Percentiles rank a stretch among this genome's conserved stretches.
phyloP scores from a whole-genome alignment of 2,113 vertebrate genomes.

The Grantiella picta region DNA sequence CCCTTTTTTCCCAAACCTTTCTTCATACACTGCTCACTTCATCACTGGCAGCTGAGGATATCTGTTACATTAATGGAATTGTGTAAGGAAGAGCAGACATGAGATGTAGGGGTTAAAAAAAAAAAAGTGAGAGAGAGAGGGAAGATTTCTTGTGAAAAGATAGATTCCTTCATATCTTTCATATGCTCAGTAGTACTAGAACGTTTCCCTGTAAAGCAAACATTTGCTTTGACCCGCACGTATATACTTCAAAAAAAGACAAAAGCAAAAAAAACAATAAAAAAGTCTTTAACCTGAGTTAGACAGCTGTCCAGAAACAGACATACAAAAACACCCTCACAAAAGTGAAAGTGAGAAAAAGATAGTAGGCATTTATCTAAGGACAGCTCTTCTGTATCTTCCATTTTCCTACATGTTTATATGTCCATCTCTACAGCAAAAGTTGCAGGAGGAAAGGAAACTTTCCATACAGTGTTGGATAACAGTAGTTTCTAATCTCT shows the following conservation, averaged over 20 bases:
- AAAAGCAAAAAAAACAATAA: not conserved
- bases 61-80: not conserved
- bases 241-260: not conserved
- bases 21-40: not conserved
- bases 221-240: not conserved
- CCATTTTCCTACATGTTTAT: not conserved
- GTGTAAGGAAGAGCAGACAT: not conserved
- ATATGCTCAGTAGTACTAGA: not conserved
- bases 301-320: not conserved
- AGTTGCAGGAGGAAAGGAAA: not conserved
- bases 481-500: not conserved
- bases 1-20: not conserved
- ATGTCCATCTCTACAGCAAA: not conserved
- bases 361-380: not conserved
- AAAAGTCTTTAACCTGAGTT: not conserved
- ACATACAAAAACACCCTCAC: not conserved
- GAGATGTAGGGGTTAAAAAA: not conserved
- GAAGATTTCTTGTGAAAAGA: not conserved
- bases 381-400: not conserved
- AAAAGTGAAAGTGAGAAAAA: conserved; percentile 12
- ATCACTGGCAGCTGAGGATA: not conserved
- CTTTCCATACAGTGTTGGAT: not conserved
- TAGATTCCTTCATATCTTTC: not conserved
- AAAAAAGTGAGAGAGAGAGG: not conserved
- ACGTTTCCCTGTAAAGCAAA: not conserved